Evolutionary conservation across 1,140 invertebrate genomes (phyloP).

Genomic region (Ridgeia piscesae): DNA sequence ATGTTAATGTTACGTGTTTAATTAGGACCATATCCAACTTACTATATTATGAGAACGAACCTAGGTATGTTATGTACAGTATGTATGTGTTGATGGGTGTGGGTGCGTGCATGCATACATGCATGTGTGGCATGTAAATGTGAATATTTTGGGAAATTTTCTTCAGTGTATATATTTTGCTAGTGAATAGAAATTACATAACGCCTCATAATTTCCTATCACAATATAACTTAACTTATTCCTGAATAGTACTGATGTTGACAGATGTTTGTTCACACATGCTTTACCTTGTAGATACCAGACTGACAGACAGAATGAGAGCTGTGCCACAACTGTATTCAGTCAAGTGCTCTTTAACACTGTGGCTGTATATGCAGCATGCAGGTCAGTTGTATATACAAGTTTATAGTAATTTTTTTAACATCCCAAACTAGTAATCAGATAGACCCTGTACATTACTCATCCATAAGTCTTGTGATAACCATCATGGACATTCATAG

Average conservation of each 20-base stretch:
- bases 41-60: no score
- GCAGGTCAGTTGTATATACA: background rate
- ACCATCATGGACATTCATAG: background rate
- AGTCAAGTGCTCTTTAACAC: background rate
- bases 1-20: no score
- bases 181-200: no score
- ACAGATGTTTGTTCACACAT: background rate
- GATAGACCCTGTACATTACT: no score
- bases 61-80: no score
- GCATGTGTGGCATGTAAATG: no score
- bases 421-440: background rate
- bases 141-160: no score
- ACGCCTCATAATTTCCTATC: background rate
- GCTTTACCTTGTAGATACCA: background rate
- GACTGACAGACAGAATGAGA: background rate
- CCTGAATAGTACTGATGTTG: background rate
- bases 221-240: background rate
- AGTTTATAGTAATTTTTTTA: background rate
- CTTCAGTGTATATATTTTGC: no score
- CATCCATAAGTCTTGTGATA: no score
- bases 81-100: no score
- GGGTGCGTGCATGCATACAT: no score
- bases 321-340: background rate
- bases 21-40: no score
- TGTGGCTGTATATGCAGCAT: background rate